Conservation (phyloP, 2,888 invertebrate genomes). For the Parascotia fuliginaria region DNA sequence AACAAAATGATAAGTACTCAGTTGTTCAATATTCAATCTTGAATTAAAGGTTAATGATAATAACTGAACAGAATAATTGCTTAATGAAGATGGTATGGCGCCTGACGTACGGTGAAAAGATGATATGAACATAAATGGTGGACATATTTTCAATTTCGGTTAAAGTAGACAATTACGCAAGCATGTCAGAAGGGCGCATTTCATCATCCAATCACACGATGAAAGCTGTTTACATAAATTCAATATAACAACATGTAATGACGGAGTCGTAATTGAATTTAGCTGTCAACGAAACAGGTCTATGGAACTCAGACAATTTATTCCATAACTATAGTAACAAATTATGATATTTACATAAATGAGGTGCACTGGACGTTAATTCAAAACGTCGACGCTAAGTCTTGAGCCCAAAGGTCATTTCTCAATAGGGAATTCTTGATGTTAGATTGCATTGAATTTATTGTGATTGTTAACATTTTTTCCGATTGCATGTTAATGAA, state of each 20-base stretch:
- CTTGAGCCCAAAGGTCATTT: conserved; percentile 23
- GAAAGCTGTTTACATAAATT: conserved; percentile 51
- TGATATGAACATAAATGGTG: conserved; percentile 8
- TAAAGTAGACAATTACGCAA: conserved; percentile 21
- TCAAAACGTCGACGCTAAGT: conserved; percentile 30
- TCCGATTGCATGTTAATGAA: conserved; percentile 30
- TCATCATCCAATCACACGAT: conserved; percentile 38
- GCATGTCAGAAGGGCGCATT: conserved; percentile 26
- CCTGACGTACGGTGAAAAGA: conserved; percentile 5
- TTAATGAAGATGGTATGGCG: conserved; percentile 8
- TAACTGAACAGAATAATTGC: conserved; percentile 2
- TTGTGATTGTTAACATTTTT: conserved; percentile 29
- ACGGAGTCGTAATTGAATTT: conserved; percentile 48
- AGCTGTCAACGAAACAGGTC: conserved; percentile 43
- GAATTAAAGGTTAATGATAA: conserved; percentile 5
- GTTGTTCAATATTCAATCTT: conserved; percentile 3
- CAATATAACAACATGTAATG: conserved; percentile 47
- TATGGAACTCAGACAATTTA: conserved; percentile 23
- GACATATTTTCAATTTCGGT: conserved; percentile 6
- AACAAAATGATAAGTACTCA: not conserved
- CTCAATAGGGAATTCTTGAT: conserved; percentile 29
- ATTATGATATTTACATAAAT: conserved; percentile 38
- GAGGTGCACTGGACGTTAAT: conserved; percentile 26
- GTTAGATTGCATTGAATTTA: conserved; percentile 25
- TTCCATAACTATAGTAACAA: conserved; percentile 20